Percentiles rank a stretch among this genome's conserved stretches.
These are phyloP conservation scores for Ciconia nigra DNA, from an alignment of 2,797 vertebrate species.

Conservation along the genomic window DNA sequence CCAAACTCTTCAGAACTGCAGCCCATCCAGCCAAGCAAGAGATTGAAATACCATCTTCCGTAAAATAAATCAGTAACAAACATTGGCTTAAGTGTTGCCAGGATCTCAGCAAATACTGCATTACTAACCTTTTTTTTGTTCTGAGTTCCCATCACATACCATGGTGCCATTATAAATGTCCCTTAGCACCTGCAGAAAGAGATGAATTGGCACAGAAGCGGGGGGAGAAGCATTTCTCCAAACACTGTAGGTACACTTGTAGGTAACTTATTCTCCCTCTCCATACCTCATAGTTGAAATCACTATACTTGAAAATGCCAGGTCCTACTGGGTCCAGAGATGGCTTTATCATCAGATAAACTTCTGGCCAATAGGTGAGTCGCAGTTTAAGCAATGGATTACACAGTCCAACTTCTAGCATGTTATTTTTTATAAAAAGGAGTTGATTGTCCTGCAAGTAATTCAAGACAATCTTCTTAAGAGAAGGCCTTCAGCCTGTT, in stretches of 20 bases:
- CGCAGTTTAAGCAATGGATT: not conserved
- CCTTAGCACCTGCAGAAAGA: not conserved
- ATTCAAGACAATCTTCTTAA: not conserved
- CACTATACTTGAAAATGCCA: not conserved
- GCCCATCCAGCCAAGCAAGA: not conserved
- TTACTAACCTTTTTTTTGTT: not conserved
- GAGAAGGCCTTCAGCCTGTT: not conserved
- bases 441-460: not conserved
- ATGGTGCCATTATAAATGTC: not conserved
- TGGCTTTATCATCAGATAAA: not conserved
- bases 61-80: not conserved
- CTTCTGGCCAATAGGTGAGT: not conserved
- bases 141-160: not conserved
- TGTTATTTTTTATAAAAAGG: not conserved
- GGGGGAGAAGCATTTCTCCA: not conserved
- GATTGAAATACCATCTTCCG: not conserved
- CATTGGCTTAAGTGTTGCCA: not conserved
- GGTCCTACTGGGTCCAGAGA: not conserved
- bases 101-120: not conserved
- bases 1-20: not conserved
- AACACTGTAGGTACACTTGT: not conserved
- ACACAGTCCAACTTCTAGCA: not conserved
- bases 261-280: not conserved
- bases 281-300: not conserved
- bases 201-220: not conserved